Percentiles rank a stretch among this genome's conserved stretches.
phyloP scores from a whole-genome alignment of 1,140 invertebrate genomes.

The Drosophila sproati region DNA sequence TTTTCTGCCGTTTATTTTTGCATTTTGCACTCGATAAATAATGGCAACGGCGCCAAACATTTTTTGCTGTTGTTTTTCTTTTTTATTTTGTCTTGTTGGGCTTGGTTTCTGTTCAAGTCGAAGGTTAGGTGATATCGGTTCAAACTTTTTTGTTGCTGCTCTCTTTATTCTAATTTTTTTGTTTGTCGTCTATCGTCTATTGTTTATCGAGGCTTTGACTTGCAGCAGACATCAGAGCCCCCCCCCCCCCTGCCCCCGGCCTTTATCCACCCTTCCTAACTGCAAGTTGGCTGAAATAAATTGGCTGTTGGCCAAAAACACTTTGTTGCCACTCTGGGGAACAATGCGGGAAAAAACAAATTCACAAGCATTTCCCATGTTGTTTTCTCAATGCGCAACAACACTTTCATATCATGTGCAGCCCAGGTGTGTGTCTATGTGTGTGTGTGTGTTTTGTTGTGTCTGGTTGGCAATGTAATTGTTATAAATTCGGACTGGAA shows the following conservation, averaged over 20 bases:
- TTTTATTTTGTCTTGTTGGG: slow-evolving; percentile 41
- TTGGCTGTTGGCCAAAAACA: slow-evolving; percentile 70
- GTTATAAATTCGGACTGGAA: slow-evolving; percentile 43
- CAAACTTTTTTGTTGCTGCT: slow-evolving; percentile 5
- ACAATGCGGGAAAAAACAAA: slow-evolving; percentile 25
- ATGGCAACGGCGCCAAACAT: slow-evolving; percentile 51
- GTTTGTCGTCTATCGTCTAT: slow-evolving; percentile 69
- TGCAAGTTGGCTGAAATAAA: slow-evolving; percentile 61
- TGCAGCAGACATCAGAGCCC: slow-evolving; percentile 34
- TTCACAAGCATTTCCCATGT: slow-evolving; percentile 27
- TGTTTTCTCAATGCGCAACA: slow-evolving; percentile 33
- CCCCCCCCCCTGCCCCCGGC: no score
- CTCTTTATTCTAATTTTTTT: slow-evolving; percentile 8
- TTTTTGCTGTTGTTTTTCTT: slow-evolving; percentile 9
- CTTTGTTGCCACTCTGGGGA: slow-evolving; percentile 48
- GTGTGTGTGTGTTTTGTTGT: slow-evolving; percentile 5
- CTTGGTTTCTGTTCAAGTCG: slow-evolving; percentile 69
- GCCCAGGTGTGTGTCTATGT: neutral
- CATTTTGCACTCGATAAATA: slow-evolving; percentile 66
- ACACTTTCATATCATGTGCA: slow-evolving; percentile 34
- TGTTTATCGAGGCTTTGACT: slow-evolving; percentile 72
- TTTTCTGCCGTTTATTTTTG: slow-evolving; percentile 14
- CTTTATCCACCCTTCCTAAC: neutral
- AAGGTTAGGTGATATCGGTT: slow-evolving; percentile 76
- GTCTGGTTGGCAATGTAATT: slow-evolving; percentile 31